Evolutionary conservation across 2,113 vertebrate genomes (phyloP).

Genomic region (human (Homo sapiens)): DNA sequence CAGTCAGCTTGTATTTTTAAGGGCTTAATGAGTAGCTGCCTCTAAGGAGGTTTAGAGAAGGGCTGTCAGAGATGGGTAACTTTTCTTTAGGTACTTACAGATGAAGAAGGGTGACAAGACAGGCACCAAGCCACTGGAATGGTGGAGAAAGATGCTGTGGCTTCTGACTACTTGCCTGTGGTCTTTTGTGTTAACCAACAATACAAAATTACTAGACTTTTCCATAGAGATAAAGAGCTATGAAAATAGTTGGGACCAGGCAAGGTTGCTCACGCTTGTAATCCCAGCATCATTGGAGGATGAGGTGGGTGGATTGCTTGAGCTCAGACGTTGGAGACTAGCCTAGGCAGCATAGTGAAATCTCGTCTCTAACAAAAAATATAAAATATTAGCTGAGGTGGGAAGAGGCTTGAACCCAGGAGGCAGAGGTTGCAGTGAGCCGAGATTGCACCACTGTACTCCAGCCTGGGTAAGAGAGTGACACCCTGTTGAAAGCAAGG

Average conservation of each 20-base stretch:
- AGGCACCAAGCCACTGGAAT: background rate
- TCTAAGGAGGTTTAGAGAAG: background rate
- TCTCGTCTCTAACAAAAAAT: too few relatives aligned
- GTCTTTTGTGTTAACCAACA: background rate
- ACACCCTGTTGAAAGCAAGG: too few relatives aligned
- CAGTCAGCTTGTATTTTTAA: slow-evolving; percentile 55
- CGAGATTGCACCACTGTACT: too few relatives aligned
- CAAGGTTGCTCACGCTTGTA: too few relatives aligned
- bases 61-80: background rate
- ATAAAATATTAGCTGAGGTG: too few relatives aligned
- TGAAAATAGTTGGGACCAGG: background rate
- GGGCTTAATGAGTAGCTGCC: background rate
- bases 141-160: background rate
- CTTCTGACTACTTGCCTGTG: background rate
- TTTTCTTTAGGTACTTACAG: background rate
- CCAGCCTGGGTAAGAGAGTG: too few relatives aligned
- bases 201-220: background rate
- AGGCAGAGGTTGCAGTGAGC: too few relatives aligned
- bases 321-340: too few relatives aligned
- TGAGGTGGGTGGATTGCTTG: too few relatives aligned
- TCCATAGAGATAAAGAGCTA: background rate
- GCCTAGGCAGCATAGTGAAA: too few relatives aligned
- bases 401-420: too few relatives aligned
- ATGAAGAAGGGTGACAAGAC: background rate
- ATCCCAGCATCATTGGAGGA: too few relatives aligned